Evolutionary conservation across 2,113 vertebrate genomes (phyloP).

Genomic region (Theristicus caerulescens): DNA sequence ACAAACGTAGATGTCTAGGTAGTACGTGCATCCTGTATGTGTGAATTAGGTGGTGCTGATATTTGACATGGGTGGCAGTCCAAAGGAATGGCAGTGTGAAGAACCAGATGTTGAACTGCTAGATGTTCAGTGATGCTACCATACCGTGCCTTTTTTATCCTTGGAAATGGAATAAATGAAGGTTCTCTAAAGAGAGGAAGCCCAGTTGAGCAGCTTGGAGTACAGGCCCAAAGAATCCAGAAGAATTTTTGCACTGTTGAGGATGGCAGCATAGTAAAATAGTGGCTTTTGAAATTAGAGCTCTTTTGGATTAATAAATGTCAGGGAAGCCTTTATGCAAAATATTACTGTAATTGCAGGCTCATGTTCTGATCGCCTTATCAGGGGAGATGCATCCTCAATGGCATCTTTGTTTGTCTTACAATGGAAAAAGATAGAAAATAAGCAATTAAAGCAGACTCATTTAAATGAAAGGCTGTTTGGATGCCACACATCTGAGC

Average conservation of each 20-base stretch:
- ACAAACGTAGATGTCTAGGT: background rate
- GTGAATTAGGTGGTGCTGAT: background rate
- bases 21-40: background rate
- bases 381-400: constrained; percentile 17
- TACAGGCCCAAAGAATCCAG: background rate
- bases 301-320: background rate
- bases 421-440: constrained; percentile 26
- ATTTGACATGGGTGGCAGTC: background rate
- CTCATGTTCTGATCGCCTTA: constrained; percentile 46
- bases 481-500: background rate
- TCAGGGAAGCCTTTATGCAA: background rate
- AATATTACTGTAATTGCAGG: constrained; percentile 30
- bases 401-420: constrained; percentile 27
- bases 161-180: background rate
- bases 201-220: background rate
- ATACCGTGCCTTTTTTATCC: background rate
- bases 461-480: background rate
- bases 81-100: background rate
- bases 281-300: background rate
- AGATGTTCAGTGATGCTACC: background rate
- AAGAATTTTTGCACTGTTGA: background rate
- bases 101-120: background rate
- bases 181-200: background rate
- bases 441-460: constrained; percentile 40
- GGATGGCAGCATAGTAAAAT: background rate